These are phyloP conservation scores for Meriones psammophilus DNA, from an alignment of 2,797 vertebrate species.

Conservation along the genomic window DNA sequence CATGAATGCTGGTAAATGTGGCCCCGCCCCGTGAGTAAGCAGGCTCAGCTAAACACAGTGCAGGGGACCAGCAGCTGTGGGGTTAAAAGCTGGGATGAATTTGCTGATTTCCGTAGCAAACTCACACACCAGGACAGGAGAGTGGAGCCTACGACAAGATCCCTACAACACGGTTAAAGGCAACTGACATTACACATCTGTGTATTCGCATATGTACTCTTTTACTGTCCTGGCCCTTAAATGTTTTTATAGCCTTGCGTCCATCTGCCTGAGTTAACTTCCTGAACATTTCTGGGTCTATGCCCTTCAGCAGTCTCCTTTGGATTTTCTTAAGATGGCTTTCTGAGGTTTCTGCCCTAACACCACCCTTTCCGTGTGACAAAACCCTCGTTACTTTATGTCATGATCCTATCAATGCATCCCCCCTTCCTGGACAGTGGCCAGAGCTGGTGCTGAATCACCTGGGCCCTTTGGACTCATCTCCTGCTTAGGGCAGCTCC, in stretches of 20 bases:
- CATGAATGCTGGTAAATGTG: constrained; percentile 73
- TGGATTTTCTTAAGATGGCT: neutral
- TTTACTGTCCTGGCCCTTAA: neutral
- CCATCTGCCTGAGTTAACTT: neutral
- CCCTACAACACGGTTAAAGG: neutral
- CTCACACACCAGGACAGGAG: constrained; percentile 34
- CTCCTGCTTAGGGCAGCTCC: neutral
- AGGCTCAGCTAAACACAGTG: constrained; percentile 68
- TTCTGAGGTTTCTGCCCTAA: neutral
- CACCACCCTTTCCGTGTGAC: neutral
- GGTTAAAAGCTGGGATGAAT: constrained; percentile 51
- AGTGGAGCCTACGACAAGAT: constrained; percentile 33
- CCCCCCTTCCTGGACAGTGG: neutral
- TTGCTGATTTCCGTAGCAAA: constrained; percentile 54
- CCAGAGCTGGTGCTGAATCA: neutral
- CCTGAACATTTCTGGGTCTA: neutral
- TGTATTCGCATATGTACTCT: neutral
- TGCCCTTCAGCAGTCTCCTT: neutral
- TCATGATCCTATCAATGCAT: neutral
- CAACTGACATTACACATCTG: neutral
- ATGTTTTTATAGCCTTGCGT: neutral
- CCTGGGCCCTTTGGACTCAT: neutral
- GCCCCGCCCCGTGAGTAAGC: constrained; percentile 76
- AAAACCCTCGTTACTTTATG: neutral
- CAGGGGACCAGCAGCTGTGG: constrained; percentile 49